Evolutionary conservation across 2,797 vertebrate species (phyloP), one percentile per base, ranked within the genome.

Genomic region (Balearica regulorum): DNA sequence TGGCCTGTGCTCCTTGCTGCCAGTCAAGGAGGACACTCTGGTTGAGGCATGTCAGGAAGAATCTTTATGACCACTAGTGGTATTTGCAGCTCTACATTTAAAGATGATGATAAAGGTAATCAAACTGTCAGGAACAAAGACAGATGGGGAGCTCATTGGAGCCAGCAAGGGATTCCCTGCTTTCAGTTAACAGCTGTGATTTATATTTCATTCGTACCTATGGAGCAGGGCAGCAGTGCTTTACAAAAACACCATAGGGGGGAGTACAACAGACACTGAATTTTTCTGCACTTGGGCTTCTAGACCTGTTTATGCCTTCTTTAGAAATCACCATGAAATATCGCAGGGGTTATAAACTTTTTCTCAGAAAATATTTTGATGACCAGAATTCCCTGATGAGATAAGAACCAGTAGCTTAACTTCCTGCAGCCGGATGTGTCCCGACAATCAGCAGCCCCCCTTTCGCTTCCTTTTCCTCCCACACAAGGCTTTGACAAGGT

Each of bases 41-140:
- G 66, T 4, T 85, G 75, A 83, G 69, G 82, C 37, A 46, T 3
- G 64, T 39, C 53, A 58, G 57, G 75, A 77, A 65, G 81, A 93
- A 81, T 87, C 79, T 94, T 68, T 75, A 78, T 53, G 76, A 55
- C 65, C 90, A 73, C 58, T 89, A 85, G 89, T 72, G 87, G 82
- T 69, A 86, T 96, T 93, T 94, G 86, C 72, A 89, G 88, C 28
- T 79, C 89, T 78, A 84, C 66, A 72, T 92, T 92, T 94, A 87
- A 93, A 90, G 82, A 89, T 90, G 26, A 91, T 91, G 90, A 91
- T 85, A 82, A 93, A 94, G 83, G 86, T 54, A 81, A 92, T 93
- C 84, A 92, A 96, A 71, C 71, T 94, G 95, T 85, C 95, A 89
- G 72, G 90, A 77, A 70, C 39, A 76, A 86, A 95, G 90, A 94